Conservation (phyloP, 2,113 vertebrate species). For the Vulpes lagopus region DNA sequence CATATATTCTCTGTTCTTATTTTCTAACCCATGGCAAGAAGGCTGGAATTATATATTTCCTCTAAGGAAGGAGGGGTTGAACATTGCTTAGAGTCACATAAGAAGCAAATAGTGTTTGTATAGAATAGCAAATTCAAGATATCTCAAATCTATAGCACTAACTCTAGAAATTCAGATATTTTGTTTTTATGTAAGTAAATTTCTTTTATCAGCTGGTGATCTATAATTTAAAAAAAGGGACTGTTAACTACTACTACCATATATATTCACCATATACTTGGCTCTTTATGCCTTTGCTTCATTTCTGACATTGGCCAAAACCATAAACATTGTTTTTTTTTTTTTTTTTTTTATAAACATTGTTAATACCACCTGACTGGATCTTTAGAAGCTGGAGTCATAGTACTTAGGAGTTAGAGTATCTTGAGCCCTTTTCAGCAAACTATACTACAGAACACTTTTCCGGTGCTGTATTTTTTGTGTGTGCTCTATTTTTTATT, state of each 20-base stretch:
- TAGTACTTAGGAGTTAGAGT: not conserved
- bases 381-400: not conserved
- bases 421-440: not conserved
- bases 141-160: not conserved
- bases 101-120: not conserved
- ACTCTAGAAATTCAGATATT: constrained; percentile 1
- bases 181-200: not conserved
- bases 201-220: not conserved
- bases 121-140: not conserved
- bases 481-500: not conserved
- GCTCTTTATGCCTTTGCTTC: not conserved
- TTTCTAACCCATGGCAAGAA: not conserved
- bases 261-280: not conserved
- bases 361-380: not conserved
- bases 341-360: too few species aligned
- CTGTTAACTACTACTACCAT: not conserved
- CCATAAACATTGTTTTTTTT: not conserved
- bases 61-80: not conserved
- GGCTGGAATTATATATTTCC: not conserved
- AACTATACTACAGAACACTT: not conserved
- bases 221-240: not conserved
- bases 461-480: not conserved
- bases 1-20: not conserved
- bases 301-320: constrained; percentile 3
- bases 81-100: not conserved